These are phyloP conservation scores for Phylloscopus trochiloides DNA, from an alignment of 2,113 vertebrate genomes.

Conservation along the genomic window DNA sequence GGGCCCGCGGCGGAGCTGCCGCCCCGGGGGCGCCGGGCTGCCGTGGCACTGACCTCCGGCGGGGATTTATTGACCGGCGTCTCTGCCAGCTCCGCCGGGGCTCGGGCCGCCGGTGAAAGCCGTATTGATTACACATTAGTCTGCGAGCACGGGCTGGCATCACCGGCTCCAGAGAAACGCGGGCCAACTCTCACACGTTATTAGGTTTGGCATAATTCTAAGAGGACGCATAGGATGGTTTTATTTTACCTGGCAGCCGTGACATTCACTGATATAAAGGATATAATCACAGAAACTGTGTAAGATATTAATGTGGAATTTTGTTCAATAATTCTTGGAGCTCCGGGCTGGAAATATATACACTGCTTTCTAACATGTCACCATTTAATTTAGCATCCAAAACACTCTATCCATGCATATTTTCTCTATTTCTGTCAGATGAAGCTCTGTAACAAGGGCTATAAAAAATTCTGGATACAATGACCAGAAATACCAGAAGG, in stretches of 20 bases:
- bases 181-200: neutral
- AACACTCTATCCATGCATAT: slow-evolving; percentile 1
- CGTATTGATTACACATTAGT: slow-evolving; percentile 66
- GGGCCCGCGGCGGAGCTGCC: neutral
- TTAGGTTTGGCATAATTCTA: slow-evolving; percentile 58
- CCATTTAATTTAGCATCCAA: slow-evolving; percentile 44
- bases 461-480: neutral
- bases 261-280: slow-evolving; percentile 64
- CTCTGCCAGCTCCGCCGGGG: slow-evolving; percentile 15
- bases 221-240: slow-evolving; percentile 38
- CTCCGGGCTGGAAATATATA: slow-evolving; percentile 22
- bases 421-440: slow-evolving; percentile 38
- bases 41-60: slow-evolving; percentile 15
- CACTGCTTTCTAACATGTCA: neutral
- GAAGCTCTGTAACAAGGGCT: neutral
- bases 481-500: neutral
- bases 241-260: slow-evolving; percentile 64
- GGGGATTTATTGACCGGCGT: slow-evolving; percentile 21
- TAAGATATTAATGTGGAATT: slow-evolving; percentile 47
- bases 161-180: neutral
- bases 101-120: slow-evolving; percentile 28
- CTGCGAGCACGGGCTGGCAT: slow-evolving; percentile 28
- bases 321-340: neutral
- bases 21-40: neutral
- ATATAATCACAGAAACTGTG: slow-evolving; percentile 54